These are phyloP conservation scores for Epinotia nisella DNA, from an alignment of 2,888 invertebrate genomes.

Conservation along the genomic window DNA sequence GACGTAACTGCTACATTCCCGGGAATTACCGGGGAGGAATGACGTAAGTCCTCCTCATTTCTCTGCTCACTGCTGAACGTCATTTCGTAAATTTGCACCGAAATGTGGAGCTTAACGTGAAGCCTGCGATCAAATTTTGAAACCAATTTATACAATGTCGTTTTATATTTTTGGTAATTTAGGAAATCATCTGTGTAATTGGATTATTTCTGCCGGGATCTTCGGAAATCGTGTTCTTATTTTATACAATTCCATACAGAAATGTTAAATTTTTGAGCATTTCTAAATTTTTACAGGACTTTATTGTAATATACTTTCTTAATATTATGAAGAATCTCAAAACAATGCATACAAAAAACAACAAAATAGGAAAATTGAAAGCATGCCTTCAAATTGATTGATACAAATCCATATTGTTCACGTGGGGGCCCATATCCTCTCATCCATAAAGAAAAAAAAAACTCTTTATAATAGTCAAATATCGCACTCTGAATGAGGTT, in stretches of 20 bases:
- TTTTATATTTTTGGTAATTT: constrained; percentile 51
- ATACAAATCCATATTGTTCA: too few species aligned
- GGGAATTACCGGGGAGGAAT: constrained; percentile 58
- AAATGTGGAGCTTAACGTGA: constrained; percentile 55
- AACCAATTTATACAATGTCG: constrained; percentile 50
- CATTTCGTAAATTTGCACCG: constrained; percentile 56
- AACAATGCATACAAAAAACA: too few species aligned
- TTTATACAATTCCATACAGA: background rate
- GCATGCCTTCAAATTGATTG: too few species aligned
- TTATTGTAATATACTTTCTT: too few species aligned
- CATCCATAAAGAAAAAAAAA: too few species aligned
- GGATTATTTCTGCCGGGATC: constrained; percentile 14
- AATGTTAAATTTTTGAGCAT: background rate
- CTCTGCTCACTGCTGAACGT: constrained; percentile 48
- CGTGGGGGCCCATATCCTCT: too few species aligned
- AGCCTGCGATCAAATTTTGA: constrained; percentile 56
- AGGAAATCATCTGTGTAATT: constrained; percentile 43
- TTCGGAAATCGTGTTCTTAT: background rate
- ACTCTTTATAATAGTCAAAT: too few species aligned
- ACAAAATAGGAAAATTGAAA: too few species aligned
- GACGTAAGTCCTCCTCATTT: constrained; percentile 65
- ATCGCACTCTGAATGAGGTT: too few species aligned
- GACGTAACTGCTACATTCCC: constrained; percentile 58
- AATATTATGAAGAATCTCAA: too few species aligned
- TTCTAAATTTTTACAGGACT: too few species aligned